Evolutionary conservation across 2,888 invertebrate genomes (phyloP).

Genomic region (Cerastoderma edule): DNA sequence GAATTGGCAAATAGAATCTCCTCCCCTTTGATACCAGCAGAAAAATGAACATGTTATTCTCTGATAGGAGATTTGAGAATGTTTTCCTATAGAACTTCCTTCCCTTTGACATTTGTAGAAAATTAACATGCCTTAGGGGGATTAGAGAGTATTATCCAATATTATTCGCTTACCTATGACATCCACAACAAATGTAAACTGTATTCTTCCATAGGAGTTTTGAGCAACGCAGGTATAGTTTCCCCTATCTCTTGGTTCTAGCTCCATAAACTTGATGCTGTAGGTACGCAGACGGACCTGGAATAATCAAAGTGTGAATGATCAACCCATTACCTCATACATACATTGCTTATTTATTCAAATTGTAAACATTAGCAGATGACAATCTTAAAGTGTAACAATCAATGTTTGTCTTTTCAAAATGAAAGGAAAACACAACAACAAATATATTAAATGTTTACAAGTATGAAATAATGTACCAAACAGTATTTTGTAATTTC

Average conservation of each 20-base stretch:
- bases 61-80: too few species aligned
- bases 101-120: too few species aligned
- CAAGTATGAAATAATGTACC: too few species aligned
- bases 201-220: conserved; percentile 64
- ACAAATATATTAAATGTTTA: not conserved
- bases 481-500: too few species aligned
- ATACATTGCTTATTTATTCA: not conserved
- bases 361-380: not conserved
- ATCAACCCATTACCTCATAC: not conserved
- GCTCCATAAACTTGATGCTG: conserved; percentile 46
- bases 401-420: not conserved
- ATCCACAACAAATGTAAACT: conserved; percentile 71
- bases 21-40: too few species aligned
- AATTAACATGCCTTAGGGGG: too few species aligned
- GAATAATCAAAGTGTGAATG: conserved; percentile 14
- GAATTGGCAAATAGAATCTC: too few species aligned
- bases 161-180: conserved; percentile 74
- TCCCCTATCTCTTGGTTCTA: conserved; percentile 60
- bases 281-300: conserved; percentile 48
- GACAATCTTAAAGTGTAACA: too few species aligned
- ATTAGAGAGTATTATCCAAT: too few species aligned
- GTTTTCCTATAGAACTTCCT: too few species aligned
- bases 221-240: conserved; percentile 74
- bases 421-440: not conserved
- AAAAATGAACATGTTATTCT: too few species aligned